Base-by-base conservation (phyloP, 2,888 invertebrate genomes). In the Cosmorhoe ocellata region DNA sequence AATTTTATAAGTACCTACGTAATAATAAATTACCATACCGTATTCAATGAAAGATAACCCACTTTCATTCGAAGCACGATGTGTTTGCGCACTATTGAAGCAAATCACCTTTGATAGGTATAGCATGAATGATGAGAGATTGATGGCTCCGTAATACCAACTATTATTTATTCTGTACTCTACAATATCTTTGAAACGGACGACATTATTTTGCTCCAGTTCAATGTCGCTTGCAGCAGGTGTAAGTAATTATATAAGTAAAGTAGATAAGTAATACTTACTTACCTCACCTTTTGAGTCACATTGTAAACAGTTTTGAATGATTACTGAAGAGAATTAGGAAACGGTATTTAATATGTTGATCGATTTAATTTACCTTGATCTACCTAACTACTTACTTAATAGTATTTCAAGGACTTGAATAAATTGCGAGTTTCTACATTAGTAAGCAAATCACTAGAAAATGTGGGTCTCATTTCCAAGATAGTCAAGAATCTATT, bases 1-100 rank as follows among this genome's bases (percentile, higher is more conserved):
- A 31, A 52, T 50, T 54, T 45, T 48, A 36, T 52, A 7, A 3
- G 24, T 5, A 4, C n/a, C n/a, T 24, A 46, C 34, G 48, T 46
- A 55, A 54, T 54, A 43, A 38, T 40, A 42, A 49, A 56, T 61
- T 44, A 51, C 53, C 47, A 50, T 58, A 51, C 52, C 12, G 51
- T 53, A 46, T 58, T 58, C 56, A 53, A 55, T 53, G 45, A 56
- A 55, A 59, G 59, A 63, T 69, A 72, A 62, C 74, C 74, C 64
- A 74, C 75, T 76, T 76, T 72, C 70, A 43, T 66, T 58, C 46
- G 45, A 45, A 36, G 58, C 55, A 67, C 61, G 64, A 65, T 49
- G 61, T 61, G 54, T 61, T 42, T 61, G 61, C 48, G 44, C 60
- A 54, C 58, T 57, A 67, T 73, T 63, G 64, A 68, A 60, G 69